Evolutionary conservation across 1,140 invertebrate genomes (phyloP).

Genomic region (Pissodes strobi): DNA sequence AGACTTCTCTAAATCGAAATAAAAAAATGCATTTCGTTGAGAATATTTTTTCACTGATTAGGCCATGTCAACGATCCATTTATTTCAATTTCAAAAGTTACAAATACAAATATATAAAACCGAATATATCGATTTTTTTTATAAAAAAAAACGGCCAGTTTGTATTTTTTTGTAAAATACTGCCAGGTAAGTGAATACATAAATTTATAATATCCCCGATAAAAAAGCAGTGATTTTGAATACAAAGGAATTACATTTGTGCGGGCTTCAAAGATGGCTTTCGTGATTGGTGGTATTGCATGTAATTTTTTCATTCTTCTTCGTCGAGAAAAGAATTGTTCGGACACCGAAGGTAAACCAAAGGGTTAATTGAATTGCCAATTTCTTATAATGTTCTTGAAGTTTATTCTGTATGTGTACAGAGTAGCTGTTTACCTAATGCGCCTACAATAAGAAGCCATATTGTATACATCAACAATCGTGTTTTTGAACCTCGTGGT

Average conservation of each 20-base stretch:
- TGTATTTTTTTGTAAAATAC: constrained; percentile 14
- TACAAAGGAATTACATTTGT: constrained; percentile 29
- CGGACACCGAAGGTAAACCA: constrained; percentile 31
- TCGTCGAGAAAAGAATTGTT: constrained; percentile 35
- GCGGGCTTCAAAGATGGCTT: not conserved
- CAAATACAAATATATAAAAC: no score
- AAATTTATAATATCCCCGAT: constrained; percentile 8
- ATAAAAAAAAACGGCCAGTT: not conserved
- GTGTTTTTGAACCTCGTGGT: no score
- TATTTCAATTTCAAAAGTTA: no score
- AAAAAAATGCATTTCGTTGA: no score
- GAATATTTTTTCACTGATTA: no score
- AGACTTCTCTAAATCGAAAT: no score
- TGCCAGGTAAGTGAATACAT: constrained; percentile 22
- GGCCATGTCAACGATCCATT: no score
- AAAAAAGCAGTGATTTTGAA: constrained; percentile 30
- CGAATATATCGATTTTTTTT: no score
- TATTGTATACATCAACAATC: constrained; percentile 35
- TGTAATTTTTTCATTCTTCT: constrained; percentile 37
- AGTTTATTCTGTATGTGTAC: constrained; percentile 49
- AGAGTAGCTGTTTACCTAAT: constrained; percentile 46
- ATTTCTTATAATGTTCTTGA: constrained; percentile 49
- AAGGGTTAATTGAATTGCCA: constrained; percentile 50
- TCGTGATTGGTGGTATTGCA: constrained; percentile 21
- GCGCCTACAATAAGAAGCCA: constrained; percentile 39